Evolutionary conservation across 2,888 invertebrate genomes (phyloP).

Genomic region (Apodemia zela): DNA sequence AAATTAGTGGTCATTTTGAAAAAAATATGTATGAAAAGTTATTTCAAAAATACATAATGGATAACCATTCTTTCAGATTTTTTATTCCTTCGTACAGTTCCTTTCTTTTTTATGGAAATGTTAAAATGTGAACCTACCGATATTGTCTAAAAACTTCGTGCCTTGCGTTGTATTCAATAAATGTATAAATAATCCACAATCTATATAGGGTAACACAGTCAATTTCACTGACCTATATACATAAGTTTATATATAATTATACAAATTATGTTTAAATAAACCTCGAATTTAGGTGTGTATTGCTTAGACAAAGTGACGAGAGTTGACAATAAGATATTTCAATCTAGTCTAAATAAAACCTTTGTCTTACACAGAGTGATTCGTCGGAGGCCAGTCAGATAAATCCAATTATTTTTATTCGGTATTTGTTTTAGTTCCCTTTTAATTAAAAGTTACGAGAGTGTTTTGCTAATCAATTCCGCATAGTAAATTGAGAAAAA

Average conservation of each 20-base stretch:
- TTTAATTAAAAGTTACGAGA: background rate
- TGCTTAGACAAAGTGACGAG: constrained; percentile 62
- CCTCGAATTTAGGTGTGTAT: constrained; percentile 71
- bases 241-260: constrained; percentile 53
- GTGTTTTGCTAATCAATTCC: background rate
- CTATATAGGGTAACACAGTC: constrained; percentile 67
- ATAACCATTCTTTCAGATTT: no score
- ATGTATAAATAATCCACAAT: constrained; percentile 51
- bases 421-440: no score
- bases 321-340: constrained; percentile 69
- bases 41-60: no score
- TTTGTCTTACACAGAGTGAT: constrained; percentile 42
- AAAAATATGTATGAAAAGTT: no score
- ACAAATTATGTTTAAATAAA: constrained; percentile 54
- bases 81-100: no score
- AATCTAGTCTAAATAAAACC: constrained; percentile 67
- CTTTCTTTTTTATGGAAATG: background rate
- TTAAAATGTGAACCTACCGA: constrained; percentile 26
- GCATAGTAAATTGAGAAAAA: no score
- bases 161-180: constrained; percentile 72
- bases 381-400: constrained; percentile 29
- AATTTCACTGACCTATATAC: constrained; percentile 70
- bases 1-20: no score
- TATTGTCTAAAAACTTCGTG: constrained; percentile 54
- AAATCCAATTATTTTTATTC: background rate